Conservation (phyloP, 2,113 vertebrate genomes). For the Myrmophylax atrothorax region DNA sequence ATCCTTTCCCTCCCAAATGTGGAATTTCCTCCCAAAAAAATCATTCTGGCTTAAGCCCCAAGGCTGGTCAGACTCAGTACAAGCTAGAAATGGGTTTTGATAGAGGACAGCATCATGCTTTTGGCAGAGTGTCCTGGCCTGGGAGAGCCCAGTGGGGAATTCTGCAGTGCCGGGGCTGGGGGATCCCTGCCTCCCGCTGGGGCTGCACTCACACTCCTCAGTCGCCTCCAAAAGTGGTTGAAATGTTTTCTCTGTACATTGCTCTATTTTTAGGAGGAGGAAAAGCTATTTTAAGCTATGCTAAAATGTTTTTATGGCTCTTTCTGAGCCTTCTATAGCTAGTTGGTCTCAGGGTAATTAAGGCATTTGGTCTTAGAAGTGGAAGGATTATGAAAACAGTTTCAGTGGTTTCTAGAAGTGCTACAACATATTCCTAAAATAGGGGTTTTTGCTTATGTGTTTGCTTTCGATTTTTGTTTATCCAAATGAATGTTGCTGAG, state of each 20-base stretch:
- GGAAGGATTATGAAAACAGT: conserved; percentile 57
- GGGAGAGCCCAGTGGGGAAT: background rate
- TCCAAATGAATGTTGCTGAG: background rate
- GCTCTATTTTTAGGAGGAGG: conserved; percentile 59
- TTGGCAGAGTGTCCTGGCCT: conserved; percentile 6
- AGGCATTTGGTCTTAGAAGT: conserved; percentile 62
- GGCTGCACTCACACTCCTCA: background rate
- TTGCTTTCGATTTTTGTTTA: background rate
- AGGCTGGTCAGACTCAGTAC: conserved; percentile 2
- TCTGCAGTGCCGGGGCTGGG: background rate
- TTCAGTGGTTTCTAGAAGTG: conserved; percentile 6
- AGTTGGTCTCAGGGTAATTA: conserved; percentile 61
- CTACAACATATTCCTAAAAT: conserved; percentile 37
- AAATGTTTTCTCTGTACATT: conserved; percentile 18
- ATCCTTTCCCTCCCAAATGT: conserved; percentile 67
- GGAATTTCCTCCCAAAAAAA: conserved; percentile 64
- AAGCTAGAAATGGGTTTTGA: conserved; percentile 14
- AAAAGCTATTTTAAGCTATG: conserved; percentile 51
- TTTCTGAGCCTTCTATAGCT: conserved; percentile 25
- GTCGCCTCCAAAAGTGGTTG: rapidly evolving
- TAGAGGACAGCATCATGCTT: conserved; percentile 20
- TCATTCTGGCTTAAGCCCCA: conserved; percentile 13
- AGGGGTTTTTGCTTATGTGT: background rate
- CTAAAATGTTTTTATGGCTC: conserved; percentile 26
- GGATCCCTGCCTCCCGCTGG: conserved; percentile 1